Conservation (phyloP, 2,113 vertebrate genomes). For the Eulemur macaco region DNA sequence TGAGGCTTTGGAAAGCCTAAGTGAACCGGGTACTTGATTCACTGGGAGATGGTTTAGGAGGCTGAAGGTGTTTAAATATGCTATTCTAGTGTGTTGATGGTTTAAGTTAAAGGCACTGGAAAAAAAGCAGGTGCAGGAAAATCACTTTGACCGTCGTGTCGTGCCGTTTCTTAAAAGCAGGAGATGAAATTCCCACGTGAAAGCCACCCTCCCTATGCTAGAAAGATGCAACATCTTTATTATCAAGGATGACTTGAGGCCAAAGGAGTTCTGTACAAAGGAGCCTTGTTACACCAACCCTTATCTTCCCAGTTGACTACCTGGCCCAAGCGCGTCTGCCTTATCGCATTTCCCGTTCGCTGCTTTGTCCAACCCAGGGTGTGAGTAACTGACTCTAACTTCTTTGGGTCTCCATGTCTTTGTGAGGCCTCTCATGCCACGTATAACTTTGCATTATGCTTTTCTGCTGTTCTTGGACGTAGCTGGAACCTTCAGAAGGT, state of each 20-base stretch:
- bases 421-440: not conserved
- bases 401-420: not conserved
- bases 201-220: not conserved
- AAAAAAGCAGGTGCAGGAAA: not conserved
- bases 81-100: not conserved
- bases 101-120: not conserved
- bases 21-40: not conserved
- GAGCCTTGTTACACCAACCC: not conserved
- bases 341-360: not conserved
- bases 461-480: not conserved
- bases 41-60: not conserved
- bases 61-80: not conserved
- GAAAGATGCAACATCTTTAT: not conserved
- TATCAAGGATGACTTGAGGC: not conserved
- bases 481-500: not conserved
- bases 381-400: not conserved
- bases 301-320: not conserved
- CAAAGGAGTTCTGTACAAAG: not conserved
- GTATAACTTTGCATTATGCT: not conserved
- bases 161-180: not conserved
- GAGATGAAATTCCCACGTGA: not conserved
- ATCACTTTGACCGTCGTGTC: not conserved
- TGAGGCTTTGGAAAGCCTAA: not conserved
- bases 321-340: not conserved
- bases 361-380: not conserved